Evolutionary conservation across 2,888 invertebrate genomes (phyloP), one percentile per base, ranked within the genome.

Genomic region (Ctenicera cuprea): DNA sequence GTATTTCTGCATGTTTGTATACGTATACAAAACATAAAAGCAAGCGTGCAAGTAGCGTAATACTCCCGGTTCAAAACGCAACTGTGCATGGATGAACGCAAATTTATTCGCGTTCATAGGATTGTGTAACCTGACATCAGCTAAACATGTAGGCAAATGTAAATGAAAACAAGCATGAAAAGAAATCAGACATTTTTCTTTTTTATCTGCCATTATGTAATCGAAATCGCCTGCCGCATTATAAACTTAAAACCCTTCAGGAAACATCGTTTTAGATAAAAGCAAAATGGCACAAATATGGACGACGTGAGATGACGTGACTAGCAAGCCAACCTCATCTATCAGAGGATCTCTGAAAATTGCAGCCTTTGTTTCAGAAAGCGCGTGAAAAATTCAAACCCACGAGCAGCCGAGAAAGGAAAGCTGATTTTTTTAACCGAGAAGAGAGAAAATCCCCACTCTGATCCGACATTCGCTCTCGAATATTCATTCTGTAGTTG

Each of bases 211-310:
- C 26, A 9, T 12, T 18, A 16, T 18, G 50, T 62, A 50, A 69
- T 69, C 57, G 52, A 64, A 71, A 65, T 59, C 63, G 59, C 45
- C 64, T 65, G 54, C 64, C 59, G 63, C 64, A 73, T 73, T 69
- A 73, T 69, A 73, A 65, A 73, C 69, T 73, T 69, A 73, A 72
- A 73, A 65, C 33, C 54, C 73, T 52, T 52, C 43, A 69, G 59
- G 73, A 73, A 73, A 73, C 41, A 50, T 73, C 69, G 65, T 65
- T 73, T 69, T 69, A 73, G 73, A 73, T 73, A 73, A 73, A 69
- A 70, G 65, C 59, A 73, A 73, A 73, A 69, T 69, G 73, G 61
- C 73, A 70, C 73, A 73, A 73, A 73, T 73, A 69, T 73, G 59
- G 69, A 69, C 63, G 69, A 73, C 59, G 71, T 64, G 68, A 68